A percentile compares a stretch with the other conserved stretches of the same genome.
phyloP scores from a whole-genome alignment of 2,113 vertebrate species.

The Gopherus evgoodei region DNA sequence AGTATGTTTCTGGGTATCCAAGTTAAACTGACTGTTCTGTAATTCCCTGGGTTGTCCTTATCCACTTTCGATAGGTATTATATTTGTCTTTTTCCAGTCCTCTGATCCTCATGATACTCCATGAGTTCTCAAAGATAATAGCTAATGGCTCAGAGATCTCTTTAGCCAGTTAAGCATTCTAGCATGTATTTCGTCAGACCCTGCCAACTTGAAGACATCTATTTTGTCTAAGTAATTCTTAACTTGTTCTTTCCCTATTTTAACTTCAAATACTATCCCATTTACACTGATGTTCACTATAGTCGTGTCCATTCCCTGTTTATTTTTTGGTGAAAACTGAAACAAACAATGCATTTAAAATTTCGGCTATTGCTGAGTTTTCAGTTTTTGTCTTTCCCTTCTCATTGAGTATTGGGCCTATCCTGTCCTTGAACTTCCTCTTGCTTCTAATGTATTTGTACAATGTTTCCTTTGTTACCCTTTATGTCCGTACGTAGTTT shows the following conservation, averaged over 20 bases:
- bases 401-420: not conserved
- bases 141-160: not conserved
- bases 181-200: not conserved
- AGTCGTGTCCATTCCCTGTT: not conserved
- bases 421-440: not conserved
- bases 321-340: not conserved
- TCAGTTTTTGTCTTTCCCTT: not conserved
- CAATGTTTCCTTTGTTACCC: not conserved
- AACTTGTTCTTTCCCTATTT: not conserved
- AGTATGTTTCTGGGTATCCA: not conserved
- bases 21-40: not conserved
- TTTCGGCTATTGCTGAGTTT: not conserved
- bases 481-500: not conserved
- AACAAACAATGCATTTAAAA: not conserved
- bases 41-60: not conserved
- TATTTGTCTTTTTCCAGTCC: too few relatives aligned
- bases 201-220: not conserved
- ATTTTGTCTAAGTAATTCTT: not conserved
- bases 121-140: not conserved
- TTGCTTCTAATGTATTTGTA: not conserved
- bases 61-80: not conserved
- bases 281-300: not conserved
- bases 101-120: not conserved
- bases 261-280: not conserved
- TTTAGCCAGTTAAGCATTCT: not conserved